Conservation (phyloP, 2,888 invertebrate genomes). For the Mayetiola destructor region DNA sequence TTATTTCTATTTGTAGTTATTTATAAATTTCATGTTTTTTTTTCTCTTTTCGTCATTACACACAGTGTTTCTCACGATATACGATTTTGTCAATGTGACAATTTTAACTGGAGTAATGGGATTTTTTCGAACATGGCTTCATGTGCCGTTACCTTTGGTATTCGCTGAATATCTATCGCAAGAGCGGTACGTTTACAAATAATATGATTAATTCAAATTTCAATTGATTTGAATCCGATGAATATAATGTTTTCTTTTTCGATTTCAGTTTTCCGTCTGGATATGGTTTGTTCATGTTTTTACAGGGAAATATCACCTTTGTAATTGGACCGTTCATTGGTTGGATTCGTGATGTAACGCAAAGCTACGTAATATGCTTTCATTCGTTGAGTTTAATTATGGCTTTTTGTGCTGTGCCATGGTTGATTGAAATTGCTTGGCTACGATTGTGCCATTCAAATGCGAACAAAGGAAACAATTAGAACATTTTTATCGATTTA, state of each 20-base stretch:
- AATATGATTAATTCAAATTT: not conserved
- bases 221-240: too few species aligned
- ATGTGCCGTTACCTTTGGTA: constrained; percentile 55
- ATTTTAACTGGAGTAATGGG: constrained; percentile 48
- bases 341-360: constrained; percentile 44
- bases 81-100: constrained; percentile 41
- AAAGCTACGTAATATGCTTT: constrained; percentile 51
- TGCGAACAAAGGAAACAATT: not conserved
- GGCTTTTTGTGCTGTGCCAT: constrained; percentile 50
- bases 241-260: too few species aligned
- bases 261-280: not conserved
- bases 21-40: not conserved
- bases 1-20: too few species aligned
- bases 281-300: constrained; percentile 42
- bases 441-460: not conserved
- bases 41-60: not conserved
- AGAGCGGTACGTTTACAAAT: constrained; percentile 40
- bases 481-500: not conserved
- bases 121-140: constrained; percentile 52
- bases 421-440: constrained; percentile 44
- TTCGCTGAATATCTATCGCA: constrained; percentile 52
- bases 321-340: constrained; percentile 54
- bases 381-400: constrained; percentile 50
- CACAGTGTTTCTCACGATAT: constrained; percentile 40
- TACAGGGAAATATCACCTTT: constrained; percentile 52